These are phyloP conservation scores for Phodopus roborovskii DNA, from an alignment of 2,113 vertebrate species.

Conservation along the genomic window DNA sequence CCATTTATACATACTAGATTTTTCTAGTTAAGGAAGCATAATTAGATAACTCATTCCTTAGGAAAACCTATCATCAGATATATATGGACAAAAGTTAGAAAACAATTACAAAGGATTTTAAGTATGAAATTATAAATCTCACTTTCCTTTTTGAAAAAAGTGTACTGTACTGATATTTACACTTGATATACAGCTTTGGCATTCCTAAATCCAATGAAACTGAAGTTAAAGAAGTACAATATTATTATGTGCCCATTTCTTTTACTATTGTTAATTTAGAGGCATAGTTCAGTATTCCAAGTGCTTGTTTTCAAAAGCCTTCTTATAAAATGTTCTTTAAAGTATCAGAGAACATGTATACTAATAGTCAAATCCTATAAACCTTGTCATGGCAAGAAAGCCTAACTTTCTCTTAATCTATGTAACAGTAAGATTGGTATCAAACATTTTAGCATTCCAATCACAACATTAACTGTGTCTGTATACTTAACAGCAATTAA, in stretches of 20 bases:
- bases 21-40: slow-evolving; percentile 47
- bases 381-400: neutral
- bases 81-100: slow-evolving; percentile 20
- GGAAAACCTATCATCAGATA: slow-evolving; percentile 13
- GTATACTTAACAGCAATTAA: neutral
- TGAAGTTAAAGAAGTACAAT: neutral
- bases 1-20: slow-evolving; percentile 41
- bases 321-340: neutral
- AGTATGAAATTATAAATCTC: neutral
- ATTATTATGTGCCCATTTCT: neutral
- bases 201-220: slow-evolving; percentile 52
- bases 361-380: neutral
- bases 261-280: slow-evolving; percentile 24
- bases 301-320: neutral
- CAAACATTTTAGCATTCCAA: neutral
- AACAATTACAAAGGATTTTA: slow-evolving; percentile 5
- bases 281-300: neutral
- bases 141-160: slow-evolving; percentile 46
- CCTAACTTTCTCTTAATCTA: neutral
- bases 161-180: slow-evolving; percentile 1
- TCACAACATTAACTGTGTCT: slow-evolving; percentile 33
- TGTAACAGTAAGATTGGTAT: neutral
- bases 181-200: neutral
- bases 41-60: slow-evolving; percentile 33
- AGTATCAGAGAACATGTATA: neutral